Evolutionary conservation across 2,113 vertebrate species (phyloP).

Genomic region (Pomatostomus ruficeps): DNA sequence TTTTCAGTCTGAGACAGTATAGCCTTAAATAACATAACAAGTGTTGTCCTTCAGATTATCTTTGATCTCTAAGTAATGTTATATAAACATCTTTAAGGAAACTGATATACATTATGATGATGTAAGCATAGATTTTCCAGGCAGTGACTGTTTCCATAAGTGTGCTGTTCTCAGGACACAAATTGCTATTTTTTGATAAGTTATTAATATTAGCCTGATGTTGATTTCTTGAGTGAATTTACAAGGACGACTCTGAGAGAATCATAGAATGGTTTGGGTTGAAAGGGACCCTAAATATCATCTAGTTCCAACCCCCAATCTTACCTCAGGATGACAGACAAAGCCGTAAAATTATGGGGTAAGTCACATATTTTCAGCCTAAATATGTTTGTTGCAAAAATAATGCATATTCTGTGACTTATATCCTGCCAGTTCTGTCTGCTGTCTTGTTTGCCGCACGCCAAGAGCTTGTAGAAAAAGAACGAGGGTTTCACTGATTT

Average conservation of each 20-base stretch:
- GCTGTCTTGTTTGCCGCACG: not conserved
- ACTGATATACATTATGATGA: not conserved
- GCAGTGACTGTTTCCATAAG: not conserved
- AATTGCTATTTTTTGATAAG: not conserved
- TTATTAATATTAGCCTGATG: not conserved
- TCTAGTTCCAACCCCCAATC: not conserved
- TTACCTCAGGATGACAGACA: not conserved
- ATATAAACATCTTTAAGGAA: not conserved
- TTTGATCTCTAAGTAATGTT: not conserved
- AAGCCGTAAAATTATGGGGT: not conserved
- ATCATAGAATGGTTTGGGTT: not conserved
- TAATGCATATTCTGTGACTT: not conserved
- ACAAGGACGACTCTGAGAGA: not conserved
- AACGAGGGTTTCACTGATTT: not conserved
- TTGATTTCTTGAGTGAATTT: not conserved
- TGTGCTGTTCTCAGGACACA: not conserved
- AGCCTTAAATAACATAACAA: not conserved
- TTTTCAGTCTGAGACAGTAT: not conserved
- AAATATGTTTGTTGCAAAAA: not conserved
- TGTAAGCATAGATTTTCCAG: not conserved
- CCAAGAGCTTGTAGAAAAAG: not conserved
- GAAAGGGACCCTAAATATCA: not conserved
- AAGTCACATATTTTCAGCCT: not conserved
- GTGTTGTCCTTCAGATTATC: not conserved
- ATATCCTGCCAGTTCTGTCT: not conserved